These are phyloP conservation scores for Mizuhopecten yessoensis DNA, from an alignment of 1,140 invertebrate species.

Conservation along the genomic window DNA sequence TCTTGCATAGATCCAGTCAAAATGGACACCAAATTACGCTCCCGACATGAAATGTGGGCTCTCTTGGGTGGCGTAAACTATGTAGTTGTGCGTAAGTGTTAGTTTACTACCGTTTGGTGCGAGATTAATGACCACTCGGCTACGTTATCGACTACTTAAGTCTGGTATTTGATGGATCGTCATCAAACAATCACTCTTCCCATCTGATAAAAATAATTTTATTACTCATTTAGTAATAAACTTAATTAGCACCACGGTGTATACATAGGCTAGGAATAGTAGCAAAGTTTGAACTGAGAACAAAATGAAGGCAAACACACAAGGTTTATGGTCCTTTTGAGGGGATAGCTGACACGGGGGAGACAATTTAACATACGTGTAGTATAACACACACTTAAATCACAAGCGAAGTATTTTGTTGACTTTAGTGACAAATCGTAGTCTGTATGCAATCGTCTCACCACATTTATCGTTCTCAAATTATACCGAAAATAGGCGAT, in stretches of 20 bases:
- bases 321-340: neutral
- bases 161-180: neutral
- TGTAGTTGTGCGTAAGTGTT: neutral
- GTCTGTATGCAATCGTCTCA: no score
- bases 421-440: no score
- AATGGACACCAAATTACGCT: neutral
- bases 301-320: neutral
- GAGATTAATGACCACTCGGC: conserved; percentile 14
- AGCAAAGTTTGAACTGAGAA: neutral
- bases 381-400: no score
- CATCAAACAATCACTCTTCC: neutral
- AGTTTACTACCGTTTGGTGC: neutral
- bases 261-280: neutral
- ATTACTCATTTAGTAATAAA: neutral
- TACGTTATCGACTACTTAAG: conserved; percentile 15
- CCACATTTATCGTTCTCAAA: no score
- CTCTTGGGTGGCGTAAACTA: neutral
- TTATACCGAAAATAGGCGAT: no score
- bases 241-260: neutral
- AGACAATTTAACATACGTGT: no score
- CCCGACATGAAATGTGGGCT: neutral
- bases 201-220: neutral
- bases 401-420: no score
- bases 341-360: no score
- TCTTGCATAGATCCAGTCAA: no score